phyloP scores from a whole-genome alignment of 2,888 invertebrate genomes.

The Julus scandinavius region DNA sequence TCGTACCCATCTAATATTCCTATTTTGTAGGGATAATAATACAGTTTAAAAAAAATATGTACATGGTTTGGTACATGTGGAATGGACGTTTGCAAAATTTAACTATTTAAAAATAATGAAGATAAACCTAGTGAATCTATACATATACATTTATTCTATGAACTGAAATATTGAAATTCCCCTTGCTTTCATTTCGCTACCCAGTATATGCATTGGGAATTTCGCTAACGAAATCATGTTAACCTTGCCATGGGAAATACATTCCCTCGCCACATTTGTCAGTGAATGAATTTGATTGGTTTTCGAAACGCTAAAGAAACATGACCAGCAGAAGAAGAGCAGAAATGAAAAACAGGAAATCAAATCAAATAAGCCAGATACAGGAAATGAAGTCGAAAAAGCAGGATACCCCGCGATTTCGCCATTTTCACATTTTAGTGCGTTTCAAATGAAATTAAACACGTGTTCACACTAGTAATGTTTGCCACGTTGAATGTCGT shows the following conservation, averaged over 20 bases:
- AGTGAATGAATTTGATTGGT: slow-evolving; percentile 31
- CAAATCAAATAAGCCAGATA: slow-evolving; percentile 24
- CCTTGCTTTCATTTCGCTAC: no score
- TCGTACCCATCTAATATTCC: no score
- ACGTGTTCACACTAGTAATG: slow-evolving; percentile 3
- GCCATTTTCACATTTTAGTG: neutral
- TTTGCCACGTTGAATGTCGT: neutral
- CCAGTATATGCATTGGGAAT: neutral
- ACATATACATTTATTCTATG: no score
- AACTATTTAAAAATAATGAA: no score
- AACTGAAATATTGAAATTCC: no score
- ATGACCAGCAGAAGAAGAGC: neutral
- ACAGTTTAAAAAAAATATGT: no score
- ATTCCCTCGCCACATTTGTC: neutral
- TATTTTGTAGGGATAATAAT: no score
- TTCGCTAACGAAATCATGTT: neutral
- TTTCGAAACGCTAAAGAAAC: neutral
- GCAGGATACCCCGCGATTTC: neutral
- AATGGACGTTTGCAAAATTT: no score
- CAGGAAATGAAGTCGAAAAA: slow-evolving; percentile 28
- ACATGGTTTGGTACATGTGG: no score
- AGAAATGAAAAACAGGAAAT: slow-evolving; percentile 42
- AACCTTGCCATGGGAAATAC: neutral
- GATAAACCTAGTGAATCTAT: no score
- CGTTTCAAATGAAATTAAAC: slow-evolving; percentile 16